Evolutionary conservation across 2,113 vertebrate species (phyloP).

Genomic region (Melanostigma gelatinosum): DNA sequence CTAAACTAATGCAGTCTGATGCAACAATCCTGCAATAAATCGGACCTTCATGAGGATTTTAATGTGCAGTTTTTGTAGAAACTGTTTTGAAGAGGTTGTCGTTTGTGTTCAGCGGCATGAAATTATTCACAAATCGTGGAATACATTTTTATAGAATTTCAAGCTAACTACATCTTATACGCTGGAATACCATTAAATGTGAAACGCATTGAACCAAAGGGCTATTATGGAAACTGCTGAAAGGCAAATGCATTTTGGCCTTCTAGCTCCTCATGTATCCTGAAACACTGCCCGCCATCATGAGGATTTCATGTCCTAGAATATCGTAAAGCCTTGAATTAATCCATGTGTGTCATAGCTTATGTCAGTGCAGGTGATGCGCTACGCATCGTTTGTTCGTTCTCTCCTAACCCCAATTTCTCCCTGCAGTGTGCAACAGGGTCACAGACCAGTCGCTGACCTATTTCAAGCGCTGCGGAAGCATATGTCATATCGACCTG

Average conservation of each 20-base stretch:
- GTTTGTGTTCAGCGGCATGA: background rate
- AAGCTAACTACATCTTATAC: background rate
- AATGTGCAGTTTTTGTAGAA: background rate
- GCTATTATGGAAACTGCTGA: slow-evolving; percentile 5
- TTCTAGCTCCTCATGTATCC: slow-evolving; percentile 1
- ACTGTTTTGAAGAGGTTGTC: background rate
- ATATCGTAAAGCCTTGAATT: slow-evolving; percentile 12
- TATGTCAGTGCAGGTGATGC: slow-evolving; percentile 36
- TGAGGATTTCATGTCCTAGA: slow-evolving; percentile 15
- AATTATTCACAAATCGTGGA: slow-evolving; percentile 9
- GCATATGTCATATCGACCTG: slow-evolving; percentile 96
- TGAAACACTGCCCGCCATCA: background rate
- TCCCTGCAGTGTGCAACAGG: slow-evolving; percentile 91
- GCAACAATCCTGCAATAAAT: background rate
- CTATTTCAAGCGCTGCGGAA: slow-evolving; percentile 97
- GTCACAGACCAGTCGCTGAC: slow-evolving; percentile 96
- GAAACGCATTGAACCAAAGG: slow-evolving; percentile 19
- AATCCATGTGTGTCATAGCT: slow-evolving; percentile 30
- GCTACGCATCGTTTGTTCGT: slow-evolving; percentile 28
- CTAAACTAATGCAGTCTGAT: background rate
- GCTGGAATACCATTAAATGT: slow-evolving; percentile 23
- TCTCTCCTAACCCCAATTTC: slow-evolving; percentile 30
- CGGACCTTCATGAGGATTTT: background rate
- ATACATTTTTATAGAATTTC: slow-evolving; percentile 2
- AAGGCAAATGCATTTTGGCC: slow-evolving; percentile 1